Base-by-base conservation (phyloP, 2,888 invertebrate genomes). In the Smittia sp. region DNA sequence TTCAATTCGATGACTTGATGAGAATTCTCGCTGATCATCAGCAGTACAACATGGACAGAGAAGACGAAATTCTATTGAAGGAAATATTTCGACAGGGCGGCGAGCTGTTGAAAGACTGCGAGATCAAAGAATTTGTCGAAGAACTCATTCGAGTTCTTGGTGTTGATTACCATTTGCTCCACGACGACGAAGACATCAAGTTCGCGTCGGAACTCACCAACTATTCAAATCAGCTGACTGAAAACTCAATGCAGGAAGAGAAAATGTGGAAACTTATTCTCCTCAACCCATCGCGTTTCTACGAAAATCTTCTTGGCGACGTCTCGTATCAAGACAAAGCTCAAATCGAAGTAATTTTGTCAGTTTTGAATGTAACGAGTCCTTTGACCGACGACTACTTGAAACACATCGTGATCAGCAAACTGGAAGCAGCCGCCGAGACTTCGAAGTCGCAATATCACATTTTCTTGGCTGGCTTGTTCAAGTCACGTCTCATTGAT, bases 391-490 rank as follows among this genome's bases (percentile, higher is more conserved):
- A 1, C 15, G 15, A 65, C 25, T 73, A 20, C 15, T 18, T 73
- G 15, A 65, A 73, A 20, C n/a, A 63, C 9, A 24, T 73, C 11
- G 32, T 73, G 3, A 6, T 11, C 0, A 27, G 9, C 7, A 20
- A 22, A 1, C 9, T 24, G 27, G 46, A 73, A 15, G 1, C 46
- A 11, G 20, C 24, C 9, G 7, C 9, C 27, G 15, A 4, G 13
- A 2, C 18, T 1, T 13, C 13, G 3, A 46, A 66, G 11, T 58
- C 58, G 13, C 11, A 9, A 9, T 25, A 68, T 20, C 52, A 75
- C n/a, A 27, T 73, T 9, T 18, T 75, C n/a, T 24, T 76, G 1
- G 72, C 74, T 13, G 74, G 72, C 54, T 67, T 75, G 13, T 75
- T 75, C 27, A 72, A 75, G 20, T 22, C 54, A 1, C 39, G 74